Base-by-base conservation (phyloP, 2,113 vertebrate species). In the Tenebrosternarchus preto region DNA sequence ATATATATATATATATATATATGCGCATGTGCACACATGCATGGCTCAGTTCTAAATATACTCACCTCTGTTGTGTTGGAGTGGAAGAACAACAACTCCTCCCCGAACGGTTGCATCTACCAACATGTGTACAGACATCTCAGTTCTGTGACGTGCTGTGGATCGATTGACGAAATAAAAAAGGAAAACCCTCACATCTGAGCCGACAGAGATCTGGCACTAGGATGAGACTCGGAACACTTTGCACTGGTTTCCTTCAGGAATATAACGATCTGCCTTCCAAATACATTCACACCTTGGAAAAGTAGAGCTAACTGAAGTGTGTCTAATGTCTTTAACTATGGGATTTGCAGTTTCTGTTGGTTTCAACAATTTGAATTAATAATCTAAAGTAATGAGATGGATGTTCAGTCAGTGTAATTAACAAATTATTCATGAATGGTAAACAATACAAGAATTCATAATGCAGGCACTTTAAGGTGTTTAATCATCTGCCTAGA, bases 301-400 rank as follows among this genome's bases (percentile, higher is more conserved):
- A 25, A 19, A 68, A 68, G 64, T 39, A 33, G 64, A 68, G 64
- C 64, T n/a, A 36, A 22, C 19, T 39, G 6, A n/a, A 68, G 64
- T 50, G 59, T 61, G 73, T 79, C 60, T 61, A 53, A 76, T 56
- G 60, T 69, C 43, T 71, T 43, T 67, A 82, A 74, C 69, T 25
- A 55, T 4, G 11, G 39, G 78, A 56, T 39, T 63, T 36, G n/a
- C 11, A 67, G 43, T 33, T 73, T 64, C 25, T 33, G 59, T 16
- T 12, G 55, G 79, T 16, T 68, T 80, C n/a, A 64, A 72, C 36
- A 22, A 69, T 61, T 39, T 73, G 33, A 71, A 64, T 80, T 66
- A 59, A 73, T 77, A 77, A 84, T 77, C 15, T 16, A 74, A 55
- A 53, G 46, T 74, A 81, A 81, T 55, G 53, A 81, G 22, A 69